Conservation (phyloP, 2,797 vertebrate genomes). For the Phalanger gymnotis region DNA sequence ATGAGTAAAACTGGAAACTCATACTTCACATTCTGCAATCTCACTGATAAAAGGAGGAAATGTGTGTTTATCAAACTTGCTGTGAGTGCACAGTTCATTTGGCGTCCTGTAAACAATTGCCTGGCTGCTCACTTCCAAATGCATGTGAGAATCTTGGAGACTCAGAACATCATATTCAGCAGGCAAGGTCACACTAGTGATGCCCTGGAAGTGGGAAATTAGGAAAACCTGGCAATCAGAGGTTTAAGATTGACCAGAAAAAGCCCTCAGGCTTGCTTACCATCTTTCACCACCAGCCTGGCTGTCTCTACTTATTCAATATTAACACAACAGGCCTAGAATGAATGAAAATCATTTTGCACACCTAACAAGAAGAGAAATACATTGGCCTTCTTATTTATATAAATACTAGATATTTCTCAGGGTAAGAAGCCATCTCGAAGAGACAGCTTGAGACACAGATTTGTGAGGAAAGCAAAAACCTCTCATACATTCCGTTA, state of each 20-base stretch:
- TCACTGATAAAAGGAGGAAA: slow-evolving; percentile 92
- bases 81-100: slow-evolving; percentile 87
- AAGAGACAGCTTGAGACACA: slow-evolving; percentile 62
- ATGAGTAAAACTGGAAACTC: slow-evolving; percentile 89
- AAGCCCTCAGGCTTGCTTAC: slow-evolving; percentile 87
- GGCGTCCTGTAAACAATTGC: slow-evolving; percentile 89
- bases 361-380: slow-evolving; percentile 79
- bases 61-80: slow-evolving; percentile 94
- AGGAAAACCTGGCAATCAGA: slow-evolving; percentile 92
- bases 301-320: slow-evolving; percentile 85
- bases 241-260: slow-evolving; percentile 85
- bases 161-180: slow-evolving; percentile 85
- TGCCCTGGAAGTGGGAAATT: slow-evolving; percentile 94
- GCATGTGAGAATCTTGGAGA: slow-evolving; percentile 87
- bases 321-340: slow-evolving; percentile 82
- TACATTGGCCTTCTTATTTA: slow-evolving; percentile 84
- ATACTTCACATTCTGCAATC: slow-evolving; percentile 88
- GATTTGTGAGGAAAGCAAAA: slow-evolving; percentile 62
- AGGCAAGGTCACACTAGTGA: slow-evolving; percentile 88
- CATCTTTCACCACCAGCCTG: slow-evolving; percentile 87
- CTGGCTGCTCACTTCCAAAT: slow-evolving; percentile 87
- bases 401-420: slow-evolving; percentile 83
- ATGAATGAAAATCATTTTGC: slow-evolving; percentile 86
- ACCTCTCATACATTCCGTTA: slow-evolving; percentile 63
- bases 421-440: slow-evolving; percentile 81